phyloP scores from a whole-genome alignment of 35 echinoderm and acorn worm genomes.

The Eucidaris tribuloides region DNA sequence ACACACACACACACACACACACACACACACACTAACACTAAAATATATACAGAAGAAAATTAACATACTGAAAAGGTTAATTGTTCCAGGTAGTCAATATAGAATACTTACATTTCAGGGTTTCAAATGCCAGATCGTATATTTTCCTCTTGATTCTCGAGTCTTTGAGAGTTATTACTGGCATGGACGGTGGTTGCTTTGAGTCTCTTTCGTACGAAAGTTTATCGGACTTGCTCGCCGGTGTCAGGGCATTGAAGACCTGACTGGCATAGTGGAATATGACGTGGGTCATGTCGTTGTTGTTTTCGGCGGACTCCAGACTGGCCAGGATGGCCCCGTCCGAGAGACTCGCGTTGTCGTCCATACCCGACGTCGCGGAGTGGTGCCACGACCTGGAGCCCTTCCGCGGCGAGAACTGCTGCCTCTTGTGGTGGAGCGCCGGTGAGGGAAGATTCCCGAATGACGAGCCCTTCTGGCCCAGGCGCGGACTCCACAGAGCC shows the following conservation, averaged over 20 bases:
- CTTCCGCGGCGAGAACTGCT: conserved; percentile 19
- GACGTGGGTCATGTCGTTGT: conserved; percentile 15
- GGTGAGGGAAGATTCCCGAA: conserved; percentile 7
- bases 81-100: no score
- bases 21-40: no score
- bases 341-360: not conserved
- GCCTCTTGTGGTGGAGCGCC: not conserved
- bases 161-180: conserved; percentile 42
- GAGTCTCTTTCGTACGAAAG: not conserved
- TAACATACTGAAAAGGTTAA: no score
- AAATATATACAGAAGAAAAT: no score
- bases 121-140: conserved; percentile 77
- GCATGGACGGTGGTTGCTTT: conserved; percentile 19
- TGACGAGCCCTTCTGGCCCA: conserved; percentile 23
- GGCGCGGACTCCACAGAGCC: conserved; percentile 24
- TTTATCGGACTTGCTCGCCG: conserved; percentile 49
- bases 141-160: conserved; percentile 52
- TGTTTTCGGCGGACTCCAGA: conserved; percentile 5
- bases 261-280: conserved; percentile 75
- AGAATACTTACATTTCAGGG: conserved; percentile 83
- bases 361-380: not conserved
- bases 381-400: conserved; percentile 6
- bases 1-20: no score
- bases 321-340: conserved; percentile 14
- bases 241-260: conserved; percentile 56